These are phyloP conservation scores for Mormoops blainvillei DNA, from an alignment of 2,113 vertebrate species.

Conservation along the genomic window DNA sequence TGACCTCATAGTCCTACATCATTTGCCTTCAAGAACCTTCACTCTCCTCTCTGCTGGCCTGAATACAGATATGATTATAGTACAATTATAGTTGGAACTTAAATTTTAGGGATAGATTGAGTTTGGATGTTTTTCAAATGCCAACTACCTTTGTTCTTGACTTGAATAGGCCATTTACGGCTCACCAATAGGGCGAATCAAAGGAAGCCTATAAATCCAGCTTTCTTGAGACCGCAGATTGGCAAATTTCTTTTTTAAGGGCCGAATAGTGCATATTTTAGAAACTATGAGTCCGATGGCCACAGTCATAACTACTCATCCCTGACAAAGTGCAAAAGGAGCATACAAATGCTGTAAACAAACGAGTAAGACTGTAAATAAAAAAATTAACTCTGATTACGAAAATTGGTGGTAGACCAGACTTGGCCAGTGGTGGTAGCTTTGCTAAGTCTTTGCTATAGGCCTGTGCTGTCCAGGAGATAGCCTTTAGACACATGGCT, in stretches of 20 bases:
- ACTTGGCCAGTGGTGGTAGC: neutral
- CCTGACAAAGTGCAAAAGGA: neutral
- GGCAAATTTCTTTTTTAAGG: neutral
- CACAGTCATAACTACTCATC: neutral
- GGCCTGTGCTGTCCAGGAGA: neutral
- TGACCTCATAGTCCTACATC: neutral
- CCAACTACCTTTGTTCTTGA: neutral
- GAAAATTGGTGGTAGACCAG: neutral
- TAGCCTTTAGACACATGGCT: neutral
- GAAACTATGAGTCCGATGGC: neutral
- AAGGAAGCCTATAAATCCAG: neutral
- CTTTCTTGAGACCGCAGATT: neutral
- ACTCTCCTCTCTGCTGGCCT: neutral
- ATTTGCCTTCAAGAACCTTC: neutral
- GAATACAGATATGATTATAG: neutral
- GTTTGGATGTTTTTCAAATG: neutral
- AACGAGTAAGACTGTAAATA: neutral
- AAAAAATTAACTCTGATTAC: neutral
- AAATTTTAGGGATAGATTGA: neutral
- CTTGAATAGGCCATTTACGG: neutral
- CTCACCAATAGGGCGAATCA: neutral
- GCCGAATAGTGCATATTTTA: neutral
- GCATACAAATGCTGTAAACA: neutral
- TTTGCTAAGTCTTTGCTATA: neutral
- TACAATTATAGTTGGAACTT: neutral